Base-by-base conservation (phyloP, 2,888 invertebrate genomes). In the Dimorphilus gyrociliatus region DNA sequence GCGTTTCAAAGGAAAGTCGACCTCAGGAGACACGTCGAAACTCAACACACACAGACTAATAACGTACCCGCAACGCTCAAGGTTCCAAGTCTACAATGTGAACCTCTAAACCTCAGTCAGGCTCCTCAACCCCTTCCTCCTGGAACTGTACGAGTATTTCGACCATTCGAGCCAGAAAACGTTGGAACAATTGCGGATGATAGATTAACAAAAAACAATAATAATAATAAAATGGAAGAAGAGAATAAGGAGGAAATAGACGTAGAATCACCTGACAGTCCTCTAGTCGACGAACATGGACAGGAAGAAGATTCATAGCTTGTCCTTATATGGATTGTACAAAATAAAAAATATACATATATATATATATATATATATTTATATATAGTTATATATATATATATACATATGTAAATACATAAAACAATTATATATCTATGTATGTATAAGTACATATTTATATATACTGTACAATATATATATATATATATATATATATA, bases 1-100 rank as follows among this genome's bases (percentile, higher is more conserved):
- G 79, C 90, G 17, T 94, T 94, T 68, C 66, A 68, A 44, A 40
- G 68, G 10, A 66, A 66, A 39, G 92, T 94, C 37, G 92, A 94
- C 60, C 70, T 94, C 33, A 69, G 92, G 26, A 71, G 92, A 28
- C 92, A 94, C 64, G 76, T 85, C 55, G 92, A 92, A 65, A 88
- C 90, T 0, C 90, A 92, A 58, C 90, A 94, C 62, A 81, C 84
- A 19, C 81, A 25, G 19, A 6, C 35, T 28, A 13, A 28, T 14
- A n/a, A n/a, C n/a, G n/a, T n/a, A n/a, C n/a, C n/a, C n/a, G n/a
- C n/a, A n/a, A n/a, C n/a, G n/a, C n/a, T n/a, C n/a, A n/a, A n/a
- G n/a, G n/a, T n/a, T n/a, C n/a, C n/a, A n/a, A n/a, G n/a, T n/a
- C n/a, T n/a, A n/a, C n/a, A n/a, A n/a, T n/a, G n/a, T n/a, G n/a